Conservation (phyloP, 1,140 invertebrate genomes). For the Drosophila kepulauana region DNA sequence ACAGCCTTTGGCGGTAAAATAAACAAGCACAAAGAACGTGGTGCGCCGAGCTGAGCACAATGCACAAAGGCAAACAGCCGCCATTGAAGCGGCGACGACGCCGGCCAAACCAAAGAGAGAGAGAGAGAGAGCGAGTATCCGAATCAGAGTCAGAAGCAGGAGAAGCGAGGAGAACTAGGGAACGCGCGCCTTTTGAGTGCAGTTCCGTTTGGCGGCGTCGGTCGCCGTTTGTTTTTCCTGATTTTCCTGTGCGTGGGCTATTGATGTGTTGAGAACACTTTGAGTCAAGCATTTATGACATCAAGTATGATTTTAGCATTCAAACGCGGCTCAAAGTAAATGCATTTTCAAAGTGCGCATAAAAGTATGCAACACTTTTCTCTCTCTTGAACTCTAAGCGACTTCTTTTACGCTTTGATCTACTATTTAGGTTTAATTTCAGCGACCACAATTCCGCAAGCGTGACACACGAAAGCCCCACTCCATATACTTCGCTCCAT, state of each 20-base stretch:
- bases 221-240: conserved; percentile 53
- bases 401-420: neutral
- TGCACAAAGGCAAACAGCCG: conserved; percentile 52
- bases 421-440: neutral
- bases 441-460: neutral
- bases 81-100: conserved; percentile 42
- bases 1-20: conserved; percentile 48
- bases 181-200: conserved; percentile 62
- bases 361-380: conserved; percentile 42
- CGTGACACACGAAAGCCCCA: neutral
- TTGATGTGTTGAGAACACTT: conserved; percentile 36
- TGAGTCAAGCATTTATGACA: conserved; percentile 51
- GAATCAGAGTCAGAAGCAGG: neutral
- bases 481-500: neutral
- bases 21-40: conserved; percentile 46
- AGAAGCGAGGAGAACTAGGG: neutral
- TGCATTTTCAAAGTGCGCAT: conserved; percentile 58
- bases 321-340: conserved; percentile 57
- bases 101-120: conserved; percentile 4
- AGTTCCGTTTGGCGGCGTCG: conserved; percentile 61
- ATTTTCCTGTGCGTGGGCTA: conserved; percentile 57
- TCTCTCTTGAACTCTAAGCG: neutral
- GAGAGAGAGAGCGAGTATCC: neutral
- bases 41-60: conserved; percentile 26
- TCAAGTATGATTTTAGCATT: conserved; percentile 75